Conservation (phyloP, 2,888 invertebrate genomes). For the Phasia obesa region DNA sequence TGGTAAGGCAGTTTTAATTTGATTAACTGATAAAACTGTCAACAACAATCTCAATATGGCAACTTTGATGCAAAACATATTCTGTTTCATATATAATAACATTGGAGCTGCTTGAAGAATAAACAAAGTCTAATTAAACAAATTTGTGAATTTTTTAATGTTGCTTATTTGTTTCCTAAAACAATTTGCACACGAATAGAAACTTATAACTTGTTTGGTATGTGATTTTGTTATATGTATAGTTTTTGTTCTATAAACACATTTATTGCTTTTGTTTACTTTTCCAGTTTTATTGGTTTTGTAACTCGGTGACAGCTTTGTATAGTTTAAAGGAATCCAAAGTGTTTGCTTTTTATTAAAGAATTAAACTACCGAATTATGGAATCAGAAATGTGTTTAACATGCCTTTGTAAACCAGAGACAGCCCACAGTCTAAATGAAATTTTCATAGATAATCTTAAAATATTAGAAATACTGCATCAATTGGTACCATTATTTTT, state of each 20-base stretch:
- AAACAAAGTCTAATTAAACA: background rate
- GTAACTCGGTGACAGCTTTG: background rate
- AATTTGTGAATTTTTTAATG: background rate
- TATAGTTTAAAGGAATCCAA: background rate
- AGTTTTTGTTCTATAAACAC: background rate
- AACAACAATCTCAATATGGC: background rate
- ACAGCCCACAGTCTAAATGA: slow-evolving; percentile 15
- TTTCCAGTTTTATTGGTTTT: background rate
- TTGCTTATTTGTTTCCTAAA: no score
- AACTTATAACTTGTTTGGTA: slow-evolving; percentile 9
- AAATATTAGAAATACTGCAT: slow-evolving; percentile 37
- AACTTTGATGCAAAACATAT: background rate
- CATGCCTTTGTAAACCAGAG: slow-evolving; percentile 2
- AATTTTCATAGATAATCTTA: slow-evolving; percentile 13
- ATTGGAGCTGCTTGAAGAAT: background rate
- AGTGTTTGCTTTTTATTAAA: no score
- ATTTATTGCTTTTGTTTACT: background rate
- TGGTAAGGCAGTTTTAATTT: background rate
- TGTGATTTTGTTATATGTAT: background rate
- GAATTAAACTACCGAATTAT: background rate
- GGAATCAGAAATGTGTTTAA: slow-evolving; percentile 28
- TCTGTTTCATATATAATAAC: background rate
- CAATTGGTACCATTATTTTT: slow-evolving; percentile 30
- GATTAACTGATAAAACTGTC: background rate
- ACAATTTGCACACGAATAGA: no score